A percentile compares a stretch with the other conserved stretches of the same genome.
Evolutionary conservation across 30 jellyfish, hydroid and myxozoan species (phyloP).

Genomic region (Hydra vulgaris): DNA sequence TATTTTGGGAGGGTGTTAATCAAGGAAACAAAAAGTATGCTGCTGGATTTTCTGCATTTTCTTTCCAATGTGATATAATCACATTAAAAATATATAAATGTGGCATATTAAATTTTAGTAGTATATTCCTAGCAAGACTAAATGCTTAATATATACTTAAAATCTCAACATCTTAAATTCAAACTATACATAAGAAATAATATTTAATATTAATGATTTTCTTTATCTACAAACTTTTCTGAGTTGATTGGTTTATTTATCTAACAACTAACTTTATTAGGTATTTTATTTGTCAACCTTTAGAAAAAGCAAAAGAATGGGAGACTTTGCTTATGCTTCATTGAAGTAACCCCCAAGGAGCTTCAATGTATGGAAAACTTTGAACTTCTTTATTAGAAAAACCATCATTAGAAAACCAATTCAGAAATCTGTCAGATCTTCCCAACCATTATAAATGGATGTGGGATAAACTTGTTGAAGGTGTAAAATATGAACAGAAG

Average conservation of each 20-base stretch:
- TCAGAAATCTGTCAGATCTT: background rate
- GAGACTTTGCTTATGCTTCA: background rate
- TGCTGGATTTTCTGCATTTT: too few relatives aligned
- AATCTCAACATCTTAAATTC: too few relatives aligned
- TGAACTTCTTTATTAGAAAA: background rate
- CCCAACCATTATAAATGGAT: conserved; percentile 10
- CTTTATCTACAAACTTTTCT: too few relatives aligned
- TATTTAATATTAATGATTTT: too few relatives aligned
- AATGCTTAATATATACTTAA: too few relatives aligned
- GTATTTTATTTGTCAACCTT: background rate
- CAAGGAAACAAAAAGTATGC: background rate
- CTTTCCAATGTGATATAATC: too few relatives aligned
- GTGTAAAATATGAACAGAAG: background rate
- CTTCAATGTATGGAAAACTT: background rate
- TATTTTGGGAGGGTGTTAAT: background rate
- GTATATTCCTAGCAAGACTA: too few relatives aligned
- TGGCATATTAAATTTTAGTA: too few relatives aligned
- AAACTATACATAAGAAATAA: too few relatives aligned
- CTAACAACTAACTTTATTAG: background rate
- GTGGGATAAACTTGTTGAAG: background rate
- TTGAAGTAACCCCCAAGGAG: background rate
- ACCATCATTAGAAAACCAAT: background rate
- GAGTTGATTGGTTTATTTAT: too few relatives aligned
- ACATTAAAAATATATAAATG: too few relatives aligned
- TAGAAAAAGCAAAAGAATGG: background rate